A percentile compares a stretch with the other conserved stretches of the same genome.
These are phyloP conservation scores for Synergus laeviventris DNA, from an alignment of 2,888 invertebrate species.

Conservation along the genomic window DNA sequence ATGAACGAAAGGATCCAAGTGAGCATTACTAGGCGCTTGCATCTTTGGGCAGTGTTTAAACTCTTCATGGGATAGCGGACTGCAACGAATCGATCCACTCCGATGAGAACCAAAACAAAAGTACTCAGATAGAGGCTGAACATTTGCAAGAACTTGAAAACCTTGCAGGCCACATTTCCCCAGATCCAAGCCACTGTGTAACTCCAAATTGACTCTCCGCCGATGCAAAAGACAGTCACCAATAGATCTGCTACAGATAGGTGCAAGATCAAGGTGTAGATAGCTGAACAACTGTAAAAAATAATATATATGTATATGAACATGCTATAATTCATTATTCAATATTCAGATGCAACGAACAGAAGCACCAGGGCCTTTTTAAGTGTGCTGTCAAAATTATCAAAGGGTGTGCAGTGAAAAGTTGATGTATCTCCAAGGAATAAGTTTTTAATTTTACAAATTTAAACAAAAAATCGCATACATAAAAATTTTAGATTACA, in stretches of 20 bases:
- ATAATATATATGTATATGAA: background rate
- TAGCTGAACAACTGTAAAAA: constrained; percentile 80
- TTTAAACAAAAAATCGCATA: too few species aligned
- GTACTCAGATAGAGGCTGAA: constrained; percentile 90
- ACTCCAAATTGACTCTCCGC: constrained; percentile 89
- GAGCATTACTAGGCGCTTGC: constrained; percentile 81
- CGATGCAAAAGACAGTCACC: constrained; percentile 88
- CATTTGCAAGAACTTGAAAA: constrained; percentile 89
- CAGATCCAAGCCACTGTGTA: constrained; percentile 89
- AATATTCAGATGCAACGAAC: too few species aligned
- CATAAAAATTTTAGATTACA: too few species aligned
- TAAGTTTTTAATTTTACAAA: too few species aligned
- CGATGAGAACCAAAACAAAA: constrained; percentile 88
- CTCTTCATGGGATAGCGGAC: constrained; percentile 88
- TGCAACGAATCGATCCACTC: constrained; percentile 88
- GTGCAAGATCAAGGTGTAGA: constrained; percentile 88
- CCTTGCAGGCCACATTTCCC: constrained; percentile 86
- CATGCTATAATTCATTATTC: background rate
- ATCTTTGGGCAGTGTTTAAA: constrained; percentile 80
- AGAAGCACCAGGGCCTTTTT: too few species aligned
- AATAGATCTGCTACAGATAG: constrained; percentile 89
- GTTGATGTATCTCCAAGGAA: too few species aligned
- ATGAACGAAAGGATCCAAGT: constrained; percentile 86
- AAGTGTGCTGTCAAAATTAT: too few species aligned
- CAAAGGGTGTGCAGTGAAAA: too few species aligned